Evolutionary conservation across 2,113 vertebrate species (phyloP), one percentile per base, ranked within the genome.

Genomic region (Burhinus bistriatus): DNA sequence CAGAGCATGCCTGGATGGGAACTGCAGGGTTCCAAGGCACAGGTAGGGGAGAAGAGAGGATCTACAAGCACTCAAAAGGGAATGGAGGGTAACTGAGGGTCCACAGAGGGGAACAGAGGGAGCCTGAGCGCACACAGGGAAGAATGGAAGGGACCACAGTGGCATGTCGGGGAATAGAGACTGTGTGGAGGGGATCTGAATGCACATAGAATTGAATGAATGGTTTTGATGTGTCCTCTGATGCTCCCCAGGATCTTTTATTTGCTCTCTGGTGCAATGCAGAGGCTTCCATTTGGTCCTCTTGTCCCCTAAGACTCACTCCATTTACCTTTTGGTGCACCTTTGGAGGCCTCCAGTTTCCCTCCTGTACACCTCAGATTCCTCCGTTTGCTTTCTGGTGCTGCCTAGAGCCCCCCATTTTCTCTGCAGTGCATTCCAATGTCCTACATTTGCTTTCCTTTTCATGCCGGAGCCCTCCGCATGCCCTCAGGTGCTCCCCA

Each of bases 271-370:
- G 40, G n/a, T 72, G 30, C n/a, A 81, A 57, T 25, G n/a, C 30
- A 81, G 59, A 73, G 30, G 42, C 30, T 81, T 73, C 36, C 19
- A 8, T 65, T 80, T 42, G 18, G 18, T 62, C 22, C 32, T 34
- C 18, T 71, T 1, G 3, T 65, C 11, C 51, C 42, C 42, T 57
- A 49, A 72, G 58, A 57, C 57, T 55, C 15, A 55, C 10, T 16
- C 25, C 8, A 9, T 57, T 72, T 64, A 55, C 10, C n/a, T 54
- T 70, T 30, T 49, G n/a, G n/a, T n/a, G 38, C 32, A n/a, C 36
- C 25, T n/a, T 71, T 0, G 4, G 40, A n/a, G 10, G 8, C 57
- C 42, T 72, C 57, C 0, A 1, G 5, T 81, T n/a, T 57, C 51
- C 16, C n/a, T 64, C 40, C 38, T 38, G 22, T 70, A 38, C 55